A percentile compares a stretch with the other conserved stretches of the same genome.
These are phyloP conservation scores for Ctenosaura bakeri DNA, from an alignment of 2,797 vertebrate species.

Conservation along the genomic window DNA sequence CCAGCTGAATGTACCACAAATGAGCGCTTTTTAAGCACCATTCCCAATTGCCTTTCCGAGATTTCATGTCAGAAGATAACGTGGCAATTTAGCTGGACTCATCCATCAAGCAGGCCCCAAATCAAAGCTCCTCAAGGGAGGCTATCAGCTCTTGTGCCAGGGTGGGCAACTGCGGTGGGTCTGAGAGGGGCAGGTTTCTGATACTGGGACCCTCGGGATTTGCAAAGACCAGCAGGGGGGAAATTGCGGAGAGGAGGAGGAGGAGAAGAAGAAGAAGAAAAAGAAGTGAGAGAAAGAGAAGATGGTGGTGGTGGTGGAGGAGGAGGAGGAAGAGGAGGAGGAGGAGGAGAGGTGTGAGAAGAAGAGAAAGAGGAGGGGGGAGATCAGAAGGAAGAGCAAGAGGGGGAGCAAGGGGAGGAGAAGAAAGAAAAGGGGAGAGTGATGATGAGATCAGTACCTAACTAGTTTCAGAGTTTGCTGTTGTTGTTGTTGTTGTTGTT, in stretches of 20 bases:
- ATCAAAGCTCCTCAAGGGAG: background rate
- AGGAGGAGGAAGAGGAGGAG: too few species aligned
- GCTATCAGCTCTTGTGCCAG: background rate
- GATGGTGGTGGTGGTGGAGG: background rate
- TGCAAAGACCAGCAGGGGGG: too few species aligned
- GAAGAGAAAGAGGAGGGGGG: too few species aligned
- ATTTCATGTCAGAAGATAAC: slow-evolving; percentile 5
- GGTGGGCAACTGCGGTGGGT: background rate
- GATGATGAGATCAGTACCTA: too few species aligned
- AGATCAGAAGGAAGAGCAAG: too few species aligned
- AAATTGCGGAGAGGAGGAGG: too few species aligned
- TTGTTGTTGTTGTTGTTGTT: too few species aligned
- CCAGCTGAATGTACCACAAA: slow-evolving; percentile 3
- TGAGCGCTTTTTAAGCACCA: background rate
- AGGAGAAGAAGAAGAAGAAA: too few species aligned
- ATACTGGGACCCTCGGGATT: background rate
- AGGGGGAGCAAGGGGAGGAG: too few species aligned
- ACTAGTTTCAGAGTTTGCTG: too few species aligned
- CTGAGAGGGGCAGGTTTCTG: background rate
- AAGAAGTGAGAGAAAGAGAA: rapidly evolving
- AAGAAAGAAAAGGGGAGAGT: too few species aligned
- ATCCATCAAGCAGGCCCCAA: background rate
- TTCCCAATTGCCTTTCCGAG: background rate
- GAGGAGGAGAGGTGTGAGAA: too few species aligned
- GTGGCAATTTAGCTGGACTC: background rate